Conservation (phyloP, 2,113 vertebrate genomes). For the Syngnathus typhle region DNA sequence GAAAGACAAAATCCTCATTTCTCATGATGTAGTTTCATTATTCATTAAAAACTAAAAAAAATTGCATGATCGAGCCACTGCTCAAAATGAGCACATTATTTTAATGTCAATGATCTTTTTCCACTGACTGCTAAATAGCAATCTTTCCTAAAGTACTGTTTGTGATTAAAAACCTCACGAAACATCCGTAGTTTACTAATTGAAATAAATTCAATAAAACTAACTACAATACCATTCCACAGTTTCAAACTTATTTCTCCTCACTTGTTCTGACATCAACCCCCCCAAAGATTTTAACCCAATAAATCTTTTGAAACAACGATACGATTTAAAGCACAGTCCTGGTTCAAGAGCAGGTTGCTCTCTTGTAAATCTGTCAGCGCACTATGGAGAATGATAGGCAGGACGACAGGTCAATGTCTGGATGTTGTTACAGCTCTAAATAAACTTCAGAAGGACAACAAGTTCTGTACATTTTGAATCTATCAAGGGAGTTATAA, state of each 20-base stretch:
- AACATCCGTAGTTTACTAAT: no score
- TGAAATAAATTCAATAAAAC: background rate
- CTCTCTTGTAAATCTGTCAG: conserved; percentile 67
- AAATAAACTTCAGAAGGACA: background rate
- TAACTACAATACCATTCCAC: background rate
- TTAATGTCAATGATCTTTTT: no score
- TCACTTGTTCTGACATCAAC: no score
- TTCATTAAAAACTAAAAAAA: no score
- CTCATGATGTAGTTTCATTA: no score
- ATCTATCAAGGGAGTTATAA: conserved; percentile 34
- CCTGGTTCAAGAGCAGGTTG: conserved; percentile 57
- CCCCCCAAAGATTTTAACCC: background rate
- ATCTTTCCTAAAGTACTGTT: no score
- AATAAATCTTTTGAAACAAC: conserved; percentile 8
- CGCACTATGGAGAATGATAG: conserved; percentile 59
- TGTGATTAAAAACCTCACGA: no score
- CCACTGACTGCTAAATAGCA: no score
- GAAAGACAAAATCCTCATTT: no score
- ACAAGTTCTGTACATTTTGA: background rate
- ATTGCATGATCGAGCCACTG: no score
- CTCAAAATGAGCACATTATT: no score
- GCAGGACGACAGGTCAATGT: conserved; percentile 55
- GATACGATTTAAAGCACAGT: conserved; percentile 27
- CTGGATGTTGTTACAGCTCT: conserved; percentile 28
- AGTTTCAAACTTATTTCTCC: background rate